Evolutionary conservation across 2,113 vertebrate genomes (phyloP), one percentile per base, ranked within the genome.

Genomic region (Erinaceus europaeus): DNA sequence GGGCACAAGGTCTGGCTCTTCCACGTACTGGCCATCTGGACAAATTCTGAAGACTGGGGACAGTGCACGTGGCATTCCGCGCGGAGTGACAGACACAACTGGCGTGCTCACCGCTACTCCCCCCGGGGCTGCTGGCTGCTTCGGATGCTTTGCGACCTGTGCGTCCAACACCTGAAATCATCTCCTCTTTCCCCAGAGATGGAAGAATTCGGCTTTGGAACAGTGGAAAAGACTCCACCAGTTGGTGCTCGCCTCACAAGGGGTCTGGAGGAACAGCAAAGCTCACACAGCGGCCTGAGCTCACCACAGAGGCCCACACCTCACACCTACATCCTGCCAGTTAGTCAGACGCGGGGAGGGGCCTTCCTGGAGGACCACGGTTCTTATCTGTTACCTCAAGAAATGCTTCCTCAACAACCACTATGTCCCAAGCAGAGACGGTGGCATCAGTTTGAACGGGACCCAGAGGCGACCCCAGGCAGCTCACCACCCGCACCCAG

Each of bases 371-470:
- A 15, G 72, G 46, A 88, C 86, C 88, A 13, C 68, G 52, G 36
- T 50, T 25, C 73, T 67, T 8, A 2, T 46, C 85, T 80, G 44
- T 53, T 57, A 82, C 40, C 29, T 75, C 48, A 85, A 82, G 77
- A 84, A 83, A 73, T 32, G 50, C 38, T 52, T 90, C 84, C 64
- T 86, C 48, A 34, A 42, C 50, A 64, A 77, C 59, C 78, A 42
- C 3, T 40, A 73, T 42, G 61, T 46, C 82, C 76, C 44, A 86
- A 72, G 64, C 34, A 32, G 21, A 57, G 18, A 71, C 53, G 7
- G 9, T 9, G 9, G 42, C 85, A 36, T 53, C 71, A 38, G 86
- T 80, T 76, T 65, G 57, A 72, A 73, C 84, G 89, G 36, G n/a
- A 34, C 65, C 65, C 50, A 32, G 25, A 48, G 27, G 74, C 27